phyloP scores from a whole-genome alignment of 2,113 vertebrate genomes.

The Delphinus delphis region DNA sequence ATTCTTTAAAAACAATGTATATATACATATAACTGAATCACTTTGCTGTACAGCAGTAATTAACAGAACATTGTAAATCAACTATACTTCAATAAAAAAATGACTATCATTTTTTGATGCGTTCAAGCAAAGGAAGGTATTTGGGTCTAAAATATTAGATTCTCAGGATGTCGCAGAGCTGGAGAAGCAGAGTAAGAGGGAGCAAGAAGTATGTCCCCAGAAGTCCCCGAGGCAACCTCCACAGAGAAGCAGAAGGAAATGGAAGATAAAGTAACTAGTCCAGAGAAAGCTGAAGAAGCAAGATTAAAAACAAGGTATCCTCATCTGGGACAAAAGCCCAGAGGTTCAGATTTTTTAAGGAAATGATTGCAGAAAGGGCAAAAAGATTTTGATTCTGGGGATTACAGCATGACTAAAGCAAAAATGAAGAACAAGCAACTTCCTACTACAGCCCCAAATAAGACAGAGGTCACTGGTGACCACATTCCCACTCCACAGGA shows the following conservation, averaged over 20 bases:
- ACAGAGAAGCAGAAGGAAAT: constrained; percentile 85
- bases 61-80: neutral
- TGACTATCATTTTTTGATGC: neutral
- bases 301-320: constrained; percentile 95
- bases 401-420: constrained; percentile 96
- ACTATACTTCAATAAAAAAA: neutral
- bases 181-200: neutral
- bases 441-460: constrained; percentile 84
- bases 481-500: too few species aligned
- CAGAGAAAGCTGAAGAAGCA: constrained; percentile 95
- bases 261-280: constrained; percentile 92
- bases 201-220: constrained; percentile 85
- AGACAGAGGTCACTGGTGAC: too few species aligned
- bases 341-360: constrained; percentile 95
- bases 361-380: constrained; percentile 96
- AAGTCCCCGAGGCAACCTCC: neutral
- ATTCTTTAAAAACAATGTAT: neutral
- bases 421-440: constrained; percentile 95
- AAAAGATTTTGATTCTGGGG: constrained; percentile 93
- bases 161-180: neutral
- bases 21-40: neutral
- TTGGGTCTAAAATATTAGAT: neutral
- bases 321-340: constrained; percentile 93
- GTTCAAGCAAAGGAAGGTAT: neutral
- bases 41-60: neutral